Percentiles rank a stretch among this genome's conserved stretches.
Conservation (phyloP, 2,113 vertebrate genomes). For the Tragelaphus buxtoni region DNA sequence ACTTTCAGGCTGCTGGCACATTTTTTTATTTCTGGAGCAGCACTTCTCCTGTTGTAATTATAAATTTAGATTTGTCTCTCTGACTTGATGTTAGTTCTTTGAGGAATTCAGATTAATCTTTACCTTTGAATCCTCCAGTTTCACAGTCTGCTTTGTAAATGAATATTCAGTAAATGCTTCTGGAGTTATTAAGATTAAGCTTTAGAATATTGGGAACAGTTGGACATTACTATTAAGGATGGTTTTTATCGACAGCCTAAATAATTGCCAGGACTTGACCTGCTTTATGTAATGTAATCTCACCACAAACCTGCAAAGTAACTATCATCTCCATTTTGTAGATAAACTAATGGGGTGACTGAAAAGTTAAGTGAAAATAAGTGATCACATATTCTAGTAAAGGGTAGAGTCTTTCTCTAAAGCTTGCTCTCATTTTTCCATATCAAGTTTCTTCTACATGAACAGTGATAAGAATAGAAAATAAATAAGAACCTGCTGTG, state of each 20-base stretch:
- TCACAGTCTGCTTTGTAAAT: not conserved
- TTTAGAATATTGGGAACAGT: not conserved
- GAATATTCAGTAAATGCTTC: not conserved
- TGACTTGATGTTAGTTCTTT: not conserved
- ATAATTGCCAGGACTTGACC: not conserved
- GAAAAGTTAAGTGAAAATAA: not conserved
- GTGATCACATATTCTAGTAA: not conserved
- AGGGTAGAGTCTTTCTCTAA: not conserved
- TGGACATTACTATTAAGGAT: not conserved
- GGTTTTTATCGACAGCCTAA: not conserved
- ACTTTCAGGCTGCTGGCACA: no score
- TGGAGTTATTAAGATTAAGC: not conserved
- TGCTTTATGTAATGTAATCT: not conserved
- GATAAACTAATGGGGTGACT: not conserved
- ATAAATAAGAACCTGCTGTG: not conserved
- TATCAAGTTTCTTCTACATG: not conserved
- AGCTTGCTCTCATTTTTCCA: not conserved
- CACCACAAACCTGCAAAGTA: not conserved
- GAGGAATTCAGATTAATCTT: not conserved
- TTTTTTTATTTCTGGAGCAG: not conserved
- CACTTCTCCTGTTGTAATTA: not conserved
- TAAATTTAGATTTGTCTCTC: not conserved
- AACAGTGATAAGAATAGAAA: not conserved
- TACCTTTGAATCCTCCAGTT: not conserved
- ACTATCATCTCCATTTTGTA: not conserved